Conservation (phyloP, 2,888 invertebrate species). For the Clunio marinus region DNA sequence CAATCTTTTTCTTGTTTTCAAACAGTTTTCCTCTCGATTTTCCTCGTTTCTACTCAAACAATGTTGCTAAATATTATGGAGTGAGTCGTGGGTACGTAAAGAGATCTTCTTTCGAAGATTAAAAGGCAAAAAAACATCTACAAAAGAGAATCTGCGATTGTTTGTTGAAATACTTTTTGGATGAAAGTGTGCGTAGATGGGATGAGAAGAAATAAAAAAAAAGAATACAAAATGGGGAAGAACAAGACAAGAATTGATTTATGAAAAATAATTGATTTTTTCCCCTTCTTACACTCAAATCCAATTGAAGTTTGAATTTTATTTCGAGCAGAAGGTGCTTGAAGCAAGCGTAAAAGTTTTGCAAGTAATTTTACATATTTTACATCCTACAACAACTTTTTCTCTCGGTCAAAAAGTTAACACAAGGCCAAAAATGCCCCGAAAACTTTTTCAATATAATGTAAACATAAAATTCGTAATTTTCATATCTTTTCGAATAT, state of each 20-base stretch:
- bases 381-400: no score
- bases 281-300: constrained; percentile 20
- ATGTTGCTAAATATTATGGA: background rate
- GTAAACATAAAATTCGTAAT: no score
- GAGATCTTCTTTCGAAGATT: constrained; percentile 24
- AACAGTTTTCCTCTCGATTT: background rate
- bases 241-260: constrained; percentile 35
- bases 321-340: no score
- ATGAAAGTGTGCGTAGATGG: background rate
- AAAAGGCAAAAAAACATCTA: constrained; percentile 10
- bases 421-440: no score
- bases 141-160: constrained; percentile 1
- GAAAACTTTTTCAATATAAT: no score
- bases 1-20: background rate
- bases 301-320: constrained; percentile 31
- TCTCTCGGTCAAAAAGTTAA: no score
- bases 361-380: no score
- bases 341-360: no score
- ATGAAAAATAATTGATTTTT: constrained; percentile 32
- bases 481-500: no score
- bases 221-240: constrained; percentile 14
- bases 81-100: constrained; percentile 15
- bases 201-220: background rate
- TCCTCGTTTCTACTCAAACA: background rate
- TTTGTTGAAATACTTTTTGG: background rate